Evolutionary conservation across 2,797 vertebrate genomes (phyloP).

Genomic region (Hyperoplus lanceolatus): DNA sequence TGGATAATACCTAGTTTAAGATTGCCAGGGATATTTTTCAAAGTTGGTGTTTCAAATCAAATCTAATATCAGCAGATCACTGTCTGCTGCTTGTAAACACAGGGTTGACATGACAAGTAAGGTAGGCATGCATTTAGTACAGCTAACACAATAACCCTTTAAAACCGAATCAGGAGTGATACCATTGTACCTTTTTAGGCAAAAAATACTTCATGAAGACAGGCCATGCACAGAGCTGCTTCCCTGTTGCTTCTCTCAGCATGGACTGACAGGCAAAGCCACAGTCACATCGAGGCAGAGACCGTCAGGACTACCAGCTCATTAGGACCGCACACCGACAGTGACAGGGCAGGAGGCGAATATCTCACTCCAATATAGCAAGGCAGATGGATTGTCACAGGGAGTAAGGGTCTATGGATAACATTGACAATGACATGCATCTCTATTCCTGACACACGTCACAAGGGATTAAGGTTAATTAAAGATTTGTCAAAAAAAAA

Average conservation of each 20-base stretch:
- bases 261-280: slow-evolving; percentile 58
- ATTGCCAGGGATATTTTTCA: neutral
- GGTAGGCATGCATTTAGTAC: neutral
- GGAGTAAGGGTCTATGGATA: slow-evolving; percentile 54
- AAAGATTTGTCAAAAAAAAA: slow-evolving; percentile 43
- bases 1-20: neutral
- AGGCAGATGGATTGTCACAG: slow-evolving; percentile 79
- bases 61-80: slow-evolving; percentile 4
- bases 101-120: slow-evolving; percentile 5
- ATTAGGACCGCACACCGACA: slow-evolving; percentile 69
- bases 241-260: slow-evolving; percentile 55
- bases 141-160: slow-evolving; percentile 11
- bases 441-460: slow-evolving; percentile 58
- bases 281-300: slow-evolving; percentile 58
- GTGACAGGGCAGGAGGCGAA: slow-evolving; percentile 75
- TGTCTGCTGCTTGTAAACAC: slow-evolving; percentile 13
- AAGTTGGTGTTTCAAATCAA: slow-evolving; percentile 11
- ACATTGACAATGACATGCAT: slow-evolving; percentile 53
- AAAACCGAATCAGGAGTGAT: slow-evolving; percentile 25
- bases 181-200: slow-evolving; percentile 33
- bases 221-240: slow-evolving; percentile 20
- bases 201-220: slow-evolving; percentile 27
- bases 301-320: slow-evolving; percentile 76
- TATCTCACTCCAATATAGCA: slow-evolving; percentile 76
- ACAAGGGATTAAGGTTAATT: slow-evolving; percentile 49